Evolutionary conservation across 2,888 invertebrate genomes (phyloP).

Genomic region (Eupithecia tripunctaria): DNA sequence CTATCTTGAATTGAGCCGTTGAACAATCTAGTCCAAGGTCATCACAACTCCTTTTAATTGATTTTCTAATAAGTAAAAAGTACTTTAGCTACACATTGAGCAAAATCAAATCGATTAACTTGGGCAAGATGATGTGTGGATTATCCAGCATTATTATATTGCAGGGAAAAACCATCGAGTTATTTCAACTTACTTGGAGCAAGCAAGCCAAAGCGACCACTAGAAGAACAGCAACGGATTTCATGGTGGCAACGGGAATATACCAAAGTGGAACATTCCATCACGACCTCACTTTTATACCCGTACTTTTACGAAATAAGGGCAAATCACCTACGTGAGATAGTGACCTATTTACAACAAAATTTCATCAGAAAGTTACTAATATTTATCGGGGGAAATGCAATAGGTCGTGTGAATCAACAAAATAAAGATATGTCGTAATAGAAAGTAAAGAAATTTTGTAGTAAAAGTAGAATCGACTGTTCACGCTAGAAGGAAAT

Average conservation of each 20-base stretch:
- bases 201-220: neutral
- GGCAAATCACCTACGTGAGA: constrained; percentile 1
- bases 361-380: constrained; percentile 8
- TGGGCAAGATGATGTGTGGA: neutral
- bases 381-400: constrained; percentile 12
- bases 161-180: too few species aligned
- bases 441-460: constrained; percentile 12
- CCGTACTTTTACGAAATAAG: constrained; percentile 4
- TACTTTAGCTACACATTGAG: too few species aligned
- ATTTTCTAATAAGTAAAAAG: neutral
- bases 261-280: neutral
- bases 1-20: neutral
- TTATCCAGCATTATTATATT: neutral
- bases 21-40: neutral
- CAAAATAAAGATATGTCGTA: constrained; percentile 11
- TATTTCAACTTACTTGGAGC: neutral
- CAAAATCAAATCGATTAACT: neutral
- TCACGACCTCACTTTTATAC: neutral
- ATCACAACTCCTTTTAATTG: neutral
- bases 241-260: neutral
- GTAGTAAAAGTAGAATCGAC: neutral
- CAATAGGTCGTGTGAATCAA: constrained; percentile 40
- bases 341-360: constrained; percentile 6
- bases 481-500: too few species aligned
- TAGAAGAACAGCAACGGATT: neutral